Evolutionary conservation across 2,113 vertebrate genomes (phyloP).

Genomic region (Pandion haliaetus): DNA sequence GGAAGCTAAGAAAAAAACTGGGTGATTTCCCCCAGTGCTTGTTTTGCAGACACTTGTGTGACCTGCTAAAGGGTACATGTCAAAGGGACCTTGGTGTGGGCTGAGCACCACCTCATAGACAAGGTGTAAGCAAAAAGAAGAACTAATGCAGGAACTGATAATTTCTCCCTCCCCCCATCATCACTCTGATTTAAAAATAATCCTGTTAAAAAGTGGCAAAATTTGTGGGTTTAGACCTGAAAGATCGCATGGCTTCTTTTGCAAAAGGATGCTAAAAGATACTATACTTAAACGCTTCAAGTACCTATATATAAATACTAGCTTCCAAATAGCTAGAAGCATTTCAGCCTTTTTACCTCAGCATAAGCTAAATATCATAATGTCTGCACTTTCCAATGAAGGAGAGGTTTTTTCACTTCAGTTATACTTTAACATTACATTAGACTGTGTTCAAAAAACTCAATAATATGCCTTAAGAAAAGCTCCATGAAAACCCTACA

Average conservation of each 20-base stretch:
- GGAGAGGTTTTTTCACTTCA: background rate
- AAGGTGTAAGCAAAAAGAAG: background rate
- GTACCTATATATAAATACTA: background rate
- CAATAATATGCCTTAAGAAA: background rate
- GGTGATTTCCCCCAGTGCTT: background rate
- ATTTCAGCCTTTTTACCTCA: background rate
- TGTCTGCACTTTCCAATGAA: background rate
- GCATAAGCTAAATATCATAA: background rate
- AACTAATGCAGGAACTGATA: background rate
- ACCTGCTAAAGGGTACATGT: background rate
- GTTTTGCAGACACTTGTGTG: background rate
- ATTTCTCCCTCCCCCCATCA: background rate
- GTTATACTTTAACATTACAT: background rate
- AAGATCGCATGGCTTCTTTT: background rate
- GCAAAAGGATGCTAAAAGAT: background rate
- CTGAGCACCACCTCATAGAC: background rate
- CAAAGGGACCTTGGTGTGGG: background rate
- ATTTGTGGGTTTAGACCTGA: background rate
- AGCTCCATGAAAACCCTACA: background rate
- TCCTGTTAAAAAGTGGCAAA: background rate
- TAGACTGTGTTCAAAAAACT: background rate
- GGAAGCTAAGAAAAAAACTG: background rate
- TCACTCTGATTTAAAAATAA: background rate
- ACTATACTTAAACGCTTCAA: background rate
- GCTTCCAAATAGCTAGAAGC: background rate